Conservation (phyloP, 2,888 invertebrate genomes). For the Psylliodes chrysocephalus region DNA sequence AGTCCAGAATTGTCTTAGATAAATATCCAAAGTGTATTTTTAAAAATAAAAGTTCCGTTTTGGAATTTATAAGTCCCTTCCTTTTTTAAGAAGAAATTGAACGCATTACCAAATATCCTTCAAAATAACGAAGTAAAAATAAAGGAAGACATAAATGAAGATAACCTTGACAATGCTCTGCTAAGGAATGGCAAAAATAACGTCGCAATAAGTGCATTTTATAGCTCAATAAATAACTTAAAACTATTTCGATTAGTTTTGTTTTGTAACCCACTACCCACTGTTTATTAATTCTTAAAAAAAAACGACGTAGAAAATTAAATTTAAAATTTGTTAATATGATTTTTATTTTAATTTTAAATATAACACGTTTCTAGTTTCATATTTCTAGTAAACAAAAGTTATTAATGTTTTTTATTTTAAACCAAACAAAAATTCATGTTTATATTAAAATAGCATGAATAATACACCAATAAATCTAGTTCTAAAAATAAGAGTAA, state of each 20-base stretch:
- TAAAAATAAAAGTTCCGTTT: too few species aligned
- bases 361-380: not conserved
- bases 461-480: too few species aligned
- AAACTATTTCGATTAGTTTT: not conserved
- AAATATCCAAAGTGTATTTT: too few species aligned
- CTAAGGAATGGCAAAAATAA: not conserved
- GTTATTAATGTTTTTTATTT: not conserved
- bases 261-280: not conserved
- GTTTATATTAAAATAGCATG: too few species aligned
- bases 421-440: too few species aligned
- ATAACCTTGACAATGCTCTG: not conserved
- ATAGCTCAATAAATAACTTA: not conserved
- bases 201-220: conserved; percentile 5
- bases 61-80: too few species aligned
- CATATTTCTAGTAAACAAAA: not conserved
- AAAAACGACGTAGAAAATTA: not conserved
- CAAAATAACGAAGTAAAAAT: too few species aligned
- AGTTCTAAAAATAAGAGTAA: too few species aligned
- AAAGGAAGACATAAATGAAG: not conserved
- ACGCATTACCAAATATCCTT: too few species aligned
- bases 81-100: too few species aligned
- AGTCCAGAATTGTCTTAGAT: too few species aligned
- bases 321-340: not conserved
- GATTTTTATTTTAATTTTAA: not conserved
- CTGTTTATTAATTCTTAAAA: not conserved